Base-by-base conservation (phyloP, 1,140 invertebrate genomes). In the Papilio dardanus region DNA sequence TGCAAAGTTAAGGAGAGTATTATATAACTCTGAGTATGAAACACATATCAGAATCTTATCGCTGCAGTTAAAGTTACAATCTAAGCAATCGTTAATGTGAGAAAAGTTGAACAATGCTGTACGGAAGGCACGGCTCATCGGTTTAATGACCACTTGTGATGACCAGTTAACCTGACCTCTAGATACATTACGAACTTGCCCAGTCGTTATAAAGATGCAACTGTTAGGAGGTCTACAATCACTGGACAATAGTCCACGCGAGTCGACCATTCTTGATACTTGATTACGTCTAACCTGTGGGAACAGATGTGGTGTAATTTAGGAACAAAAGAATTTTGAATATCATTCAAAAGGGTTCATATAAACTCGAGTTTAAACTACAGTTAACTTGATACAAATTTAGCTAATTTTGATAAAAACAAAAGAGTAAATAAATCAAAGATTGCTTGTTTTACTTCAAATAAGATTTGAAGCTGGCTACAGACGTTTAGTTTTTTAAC, bases 251-350 rank as follows among this genome's bases (percentile, higher is more conserved):
- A 67, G 21, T 75, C 74, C 82, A 84, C 80, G 82, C 83, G 73
- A 86, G 77, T 76, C 77, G 77, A 37, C 76, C 81, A 83, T 86
- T 83, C 80, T 83, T 71, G 74, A 31, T 77, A 62, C 77, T 73
- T 86, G 84, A 88, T 88, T 88, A 83, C 84, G 73, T 84, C 83
- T 83, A 85, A 88, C 81, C 83, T 85, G 79, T 86, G 86, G 83
- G 86, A 86, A 84, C 83, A 79, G 30, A 71, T 78, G 69, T 75
- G 74, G 76, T 79, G 71, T 78, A 80, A 83, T 81, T 83, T 78
- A 75, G 33, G 74, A 77, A 24, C 24, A 42, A 71, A 74, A 68
- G 67, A 19, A 40, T 68, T 68, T 66, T 66, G n/a, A 46, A 46
- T 66, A 66, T 30, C 28, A 28, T 31, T 28, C 58, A 28, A 31